Base-by-base conservation (phyloP, 2,888 invertebrate species). In the Monochamus alternatus region DNA sequence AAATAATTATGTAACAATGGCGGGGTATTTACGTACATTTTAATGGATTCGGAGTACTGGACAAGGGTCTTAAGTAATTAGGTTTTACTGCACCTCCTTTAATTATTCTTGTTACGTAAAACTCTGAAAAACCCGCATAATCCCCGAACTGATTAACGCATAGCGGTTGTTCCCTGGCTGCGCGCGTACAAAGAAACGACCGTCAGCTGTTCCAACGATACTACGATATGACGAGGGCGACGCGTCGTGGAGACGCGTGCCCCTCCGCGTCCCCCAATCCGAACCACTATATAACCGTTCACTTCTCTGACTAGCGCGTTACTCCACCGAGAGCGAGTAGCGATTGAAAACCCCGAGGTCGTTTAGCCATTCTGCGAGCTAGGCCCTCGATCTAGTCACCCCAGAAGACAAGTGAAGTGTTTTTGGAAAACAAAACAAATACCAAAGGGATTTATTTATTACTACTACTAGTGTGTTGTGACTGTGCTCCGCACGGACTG, bases 311-410 rank as follows among this genome's bases (percentile, higher is more conserved):
- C 55, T 3, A 14, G 5, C 55, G 55, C 55, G 55, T 55, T 55
- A 55, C 55, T 55, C 55, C 55, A 55, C 55, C 22, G 7, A 22
- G 55, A 2, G 55, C 12, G 55, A 55, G 55, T 55, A 55, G 55
- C 55, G 55, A 55, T n/a, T 55, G 22, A n/a, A 7, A 55, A 55
- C 55, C 14, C 3, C 0, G 84, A 84, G 84, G 84, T 81, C 80
- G 85, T 85, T 85, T 85, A 81, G 85, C 85, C 82, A 73, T 63
- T 75, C 60, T 51, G 63, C 74, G 80, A 81, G 85, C 85, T 85
- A 85, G 85, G 82, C 85, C 84, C 84, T 85, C 85, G 58, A 74
- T 85, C 84, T 84, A 85, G 84, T 85, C 85, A 76, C 62, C 52
- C 64, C 64, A 32, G 38, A 68, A 60, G 65, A 63, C 68, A 43